Evolutionary conservation across 1,140 invertebrate genomes (phyloP).

Genomic region (Leptopilina clavipes): DNA sequence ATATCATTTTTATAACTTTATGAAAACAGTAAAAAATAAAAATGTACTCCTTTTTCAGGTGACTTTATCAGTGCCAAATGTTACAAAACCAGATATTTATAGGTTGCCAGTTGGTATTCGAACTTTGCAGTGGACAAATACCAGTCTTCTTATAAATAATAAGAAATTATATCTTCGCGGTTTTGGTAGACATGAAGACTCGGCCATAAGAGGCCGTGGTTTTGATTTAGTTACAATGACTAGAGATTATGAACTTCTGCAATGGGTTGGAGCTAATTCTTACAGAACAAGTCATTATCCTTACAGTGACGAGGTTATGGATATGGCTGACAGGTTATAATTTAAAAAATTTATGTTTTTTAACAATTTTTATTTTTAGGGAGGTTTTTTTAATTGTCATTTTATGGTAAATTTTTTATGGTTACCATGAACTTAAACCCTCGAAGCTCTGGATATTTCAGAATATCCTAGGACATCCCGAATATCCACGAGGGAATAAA

Average conservation of each 20-base stretch:
- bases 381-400: too few species aligned
- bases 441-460: too few species aligned
- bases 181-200: slow-evolving; percentile 97
- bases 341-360: not conserved
- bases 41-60: too few species aligned
- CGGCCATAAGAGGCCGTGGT: slow-evolving; percentile 92
- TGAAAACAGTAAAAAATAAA: too few species aligned
- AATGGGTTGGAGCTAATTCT: slow-evolving; percentile 96
- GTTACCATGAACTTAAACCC: too few species aligned
- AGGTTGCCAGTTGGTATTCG: slow-evolving; percentile 90
- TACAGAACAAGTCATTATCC: slow-evolving; percentile 99
- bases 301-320: slow-evolving; percentile 98
- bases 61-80: slow-evolving; percentile 71
- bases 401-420: too few species aligned
- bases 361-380: too few species aligned
- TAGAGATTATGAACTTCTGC: slow-evolving; percentile 95
- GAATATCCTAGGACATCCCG: too few species aligned
- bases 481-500: too few species aligned
- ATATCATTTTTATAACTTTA: too few species aligned
- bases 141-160: slow-evolving; percentile 87
- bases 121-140: slow-evolving; percentile 85
- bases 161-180: slow-evolving; percentile 92
- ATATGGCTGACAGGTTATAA: slow-evolving; percentile 86
- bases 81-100: slow-evolving; percentile 85
- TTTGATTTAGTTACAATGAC: slow-evolving; percentile 90